Percentiles rank a stretch among this genome's conserved stretches.
These are phyloP conservation scores for Numenius phaeopus DNA, from an alignment of 2,797 vertebrate genomes.

Conservation along the genomic window DNA sequence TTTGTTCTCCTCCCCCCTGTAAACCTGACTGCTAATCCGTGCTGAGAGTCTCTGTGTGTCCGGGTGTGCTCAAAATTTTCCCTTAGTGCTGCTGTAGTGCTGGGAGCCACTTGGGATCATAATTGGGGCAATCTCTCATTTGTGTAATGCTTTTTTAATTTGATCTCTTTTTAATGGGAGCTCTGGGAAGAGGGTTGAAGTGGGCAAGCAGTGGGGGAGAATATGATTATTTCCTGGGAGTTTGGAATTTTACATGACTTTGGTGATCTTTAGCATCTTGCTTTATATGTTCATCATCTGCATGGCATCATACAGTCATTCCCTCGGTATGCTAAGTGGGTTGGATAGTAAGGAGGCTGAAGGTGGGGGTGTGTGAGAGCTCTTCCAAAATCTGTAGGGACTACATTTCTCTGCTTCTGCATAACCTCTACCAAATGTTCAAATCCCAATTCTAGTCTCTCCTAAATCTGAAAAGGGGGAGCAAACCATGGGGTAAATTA, in stretches of 20 bases:
- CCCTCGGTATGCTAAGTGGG: not conserved
- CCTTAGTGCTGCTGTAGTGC: not conserved
- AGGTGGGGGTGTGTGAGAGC: not conserved
- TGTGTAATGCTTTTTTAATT: constrained; percentile 19
- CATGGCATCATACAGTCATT: not conserved
- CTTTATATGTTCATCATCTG: not conserved
- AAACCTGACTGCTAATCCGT: not conserved
- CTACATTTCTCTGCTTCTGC: not conserved
- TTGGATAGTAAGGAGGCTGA: not conserved
- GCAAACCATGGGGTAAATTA: not conserved
- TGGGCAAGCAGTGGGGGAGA: not conserved
- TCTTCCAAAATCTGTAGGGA: not conserved
- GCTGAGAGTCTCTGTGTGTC: not conserved
- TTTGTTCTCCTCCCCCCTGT: not conserved
- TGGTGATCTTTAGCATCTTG: not conserved
- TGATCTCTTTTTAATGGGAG: not conserved
- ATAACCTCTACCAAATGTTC: not conserved
- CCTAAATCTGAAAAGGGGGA: not conserved
- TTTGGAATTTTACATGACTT: not conserved
- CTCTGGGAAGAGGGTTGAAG: not conserved
- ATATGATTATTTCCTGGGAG: not conserved
- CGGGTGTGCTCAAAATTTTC: not conserved
- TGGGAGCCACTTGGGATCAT: not conserved
- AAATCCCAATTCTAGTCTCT: not conserved
- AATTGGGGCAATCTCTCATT: not conserved